These are phyloP conservation scores for Lasioglossum morio DNA, from an alignment of 2,888 invertebrate species.

Conservation along the genomic window DNA sequence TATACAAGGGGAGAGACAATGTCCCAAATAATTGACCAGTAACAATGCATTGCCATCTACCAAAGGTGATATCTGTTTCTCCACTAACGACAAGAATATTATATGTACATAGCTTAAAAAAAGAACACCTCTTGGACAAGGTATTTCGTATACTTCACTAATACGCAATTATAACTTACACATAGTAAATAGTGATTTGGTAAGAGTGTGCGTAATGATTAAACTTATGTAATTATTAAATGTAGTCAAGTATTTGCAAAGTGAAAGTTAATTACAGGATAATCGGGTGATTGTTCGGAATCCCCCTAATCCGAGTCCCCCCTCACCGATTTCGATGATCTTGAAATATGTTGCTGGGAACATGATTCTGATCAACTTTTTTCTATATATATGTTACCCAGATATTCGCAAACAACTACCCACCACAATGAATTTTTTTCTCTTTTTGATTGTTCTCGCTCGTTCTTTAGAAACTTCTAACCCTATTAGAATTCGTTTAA, in stretches of 20 bases:
- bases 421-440: background rate
- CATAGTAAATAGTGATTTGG: conserved; percentile 33
- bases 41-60: conserved; percentile 72
- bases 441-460: background rate
- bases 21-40: conserved; percentile 58
- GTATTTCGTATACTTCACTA: conserved; percentile 24
- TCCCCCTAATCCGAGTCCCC: background rate
- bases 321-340: background rate
- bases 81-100: conserved; percentile 63
- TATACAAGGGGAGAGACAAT: conserved; percentile 80
- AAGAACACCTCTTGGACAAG: conserved; percentile 78
- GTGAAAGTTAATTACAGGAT: conserved; percentile 15
- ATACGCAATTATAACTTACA: conserved; percentile 42
- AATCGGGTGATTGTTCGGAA: background rate
- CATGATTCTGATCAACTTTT: background rate
- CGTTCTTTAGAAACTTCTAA: background rate
- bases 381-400: background rate
- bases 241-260: conserved; percentile 19
- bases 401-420: background rate
- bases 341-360: background rate
- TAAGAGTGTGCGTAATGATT: conserved; percentile 28
- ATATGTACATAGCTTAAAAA: conserved; percentile 69
- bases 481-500: background rate
- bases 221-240: conserved; percentile 25
- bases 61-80: conserved; percentile 68